These are phyloP conservation scores for Gobius niger DNA, from an alignment of 2,113 vertebrate genomes.

Conservation along the genomic window DNA sequence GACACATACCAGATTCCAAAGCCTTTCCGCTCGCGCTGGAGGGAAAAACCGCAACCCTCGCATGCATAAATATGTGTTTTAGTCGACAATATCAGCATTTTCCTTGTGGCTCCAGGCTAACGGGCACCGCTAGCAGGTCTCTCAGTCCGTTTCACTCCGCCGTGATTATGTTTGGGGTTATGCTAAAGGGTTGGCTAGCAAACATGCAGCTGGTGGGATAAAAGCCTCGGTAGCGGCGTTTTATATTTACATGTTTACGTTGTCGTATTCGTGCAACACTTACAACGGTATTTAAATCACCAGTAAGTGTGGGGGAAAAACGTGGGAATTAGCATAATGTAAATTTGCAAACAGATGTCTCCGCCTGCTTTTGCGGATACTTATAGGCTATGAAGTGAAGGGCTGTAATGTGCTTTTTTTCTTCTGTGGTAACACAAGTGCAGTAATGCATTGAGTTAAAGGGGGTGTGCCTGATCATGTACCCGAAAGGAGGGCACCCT, in stretches of 20 bases:
- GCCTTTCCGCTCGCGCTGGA: constrained; percentile 11
- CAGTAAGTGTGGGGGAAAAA: neutral
- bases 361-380: too few relatives aligned
- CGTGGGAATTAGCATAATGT: neutral
- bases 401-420: too few relatives aligned
- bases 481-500: too few relatives aligned
- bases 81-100: constrained; percentile 28
- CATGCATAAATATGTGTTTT: constrained; percentile 44
- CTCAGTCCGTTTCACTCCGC: constrained; percentile 33
- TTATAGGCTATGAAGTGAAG: too few relatives aligned
- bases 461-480: too few relatives aligned
- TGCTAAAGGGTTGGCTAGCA: constrained; percentile 39
- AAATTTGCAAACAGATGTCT: neutral
- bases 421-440: too few relatives aligned
- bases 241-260: neutral
- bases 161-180: constrained; percentile 45
- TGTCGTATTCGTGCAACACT: neutral
- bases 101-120: constrained; percentile 46
- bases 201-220: constrained; percentile 32
- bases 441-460: too few relatives aligned
- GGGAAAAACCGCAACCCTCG: constrained; percentile 35
- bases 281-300: neutral
- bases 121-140: constrained; percentile 15
- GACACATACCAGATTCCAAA: neutral
- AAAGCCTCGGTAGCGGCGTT: neutral